Evolutionary conservation across 2,797 vertebrate genomes (phyloP).

Genomic region (Thripadectes ignobilis): DNA sequence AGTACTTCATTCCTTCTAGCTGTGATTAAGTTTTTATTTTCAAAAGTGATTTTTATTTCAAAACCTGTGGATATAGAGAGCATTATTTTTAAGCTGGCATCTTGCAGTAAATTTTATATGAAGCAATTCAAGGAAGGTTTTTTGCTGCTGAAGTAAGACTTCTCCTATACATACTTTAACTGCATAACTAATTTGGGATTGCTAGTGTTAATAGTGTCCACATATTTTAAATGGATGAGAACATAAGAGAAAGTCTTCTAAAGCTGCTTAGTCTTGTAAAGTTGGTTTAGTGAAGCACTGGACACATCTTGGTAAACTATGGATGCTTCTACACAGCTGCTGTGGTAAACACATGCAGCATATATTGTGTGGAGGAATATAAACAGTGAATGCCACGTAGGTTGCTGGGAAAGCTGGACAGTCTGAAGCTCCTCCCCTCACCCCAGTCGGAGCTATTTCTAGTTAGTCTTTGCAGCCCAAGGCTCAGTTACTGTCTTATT

Average conservation of each 20-base stretch:
- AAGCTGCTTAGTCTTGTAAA: not conserved
- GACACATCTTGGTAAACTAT: not conserved
- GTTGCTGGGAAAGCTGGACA: not conserved
- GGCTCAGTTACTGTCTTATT: not conserved
- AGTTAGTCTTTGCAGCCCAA: not conserved
- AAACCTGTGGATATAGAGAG: not conserved
- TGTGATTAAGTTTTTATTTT: not conserved
- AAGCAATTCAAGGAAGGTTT: not conserved
- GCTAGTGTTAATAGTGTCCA: not conserved
- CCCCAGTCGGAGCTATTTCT: not conserved
- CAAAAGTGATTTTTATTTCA: not conserved
- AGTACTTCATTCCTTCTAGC: constrained; percentile 64
- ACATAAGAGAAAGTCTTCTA: not conserved
- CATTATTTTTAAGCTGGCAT: not conserved
- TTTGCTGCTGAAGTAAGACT: not conserved
- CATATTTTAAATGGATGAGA: not conserved
- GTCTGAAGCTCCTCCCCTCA: not conserved
- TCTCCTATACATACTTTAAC: rapidly evolving
- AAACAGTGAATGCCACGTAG: rapidly evolving
- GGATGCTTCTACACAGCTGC: not conserved
- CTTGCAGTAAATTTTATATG: not conserved
- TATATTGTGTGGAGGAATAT: not conserved
- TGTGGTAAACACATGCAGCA: not conserved
- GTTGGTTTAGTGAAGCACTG: not conserved
- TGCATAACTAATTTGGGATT: not conserved